phyloP scores from a whole-genome alignment of 1,140 invertebrate species.

The Drosophila simulans region DNA sequence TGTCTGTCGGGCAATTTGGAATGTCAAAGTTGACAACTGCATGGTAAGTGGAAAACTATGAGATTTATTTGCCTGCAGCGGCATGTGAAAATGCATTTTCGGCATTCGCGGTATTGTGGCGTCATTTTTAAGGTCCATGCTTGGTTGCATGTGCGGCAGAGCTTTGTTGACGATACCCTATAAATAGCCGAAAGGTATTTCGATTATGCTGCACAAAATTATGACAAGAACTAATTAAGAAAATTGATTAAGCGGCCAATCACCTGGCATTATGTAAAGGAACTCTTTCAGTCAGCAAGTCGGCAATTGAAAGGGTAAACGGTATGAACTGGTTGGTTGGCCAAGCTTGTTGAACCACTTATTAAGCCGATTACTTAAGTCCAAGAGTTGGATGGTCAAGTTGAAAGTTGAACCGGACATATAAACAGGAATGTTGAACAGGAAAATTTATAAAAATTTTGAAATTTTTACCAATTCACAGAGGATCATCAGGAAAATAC shows the following conservation, averaged over 20 bases:
- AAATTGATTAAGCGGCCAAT: conserved; percentile 4
- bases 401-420: conserved; percentile 41
- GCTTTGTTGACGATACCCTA: conserved; percentile 37
- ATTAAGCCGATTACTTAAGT: conserved; percentile 32
- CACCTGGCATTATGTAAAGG: conserved; percentile 14
- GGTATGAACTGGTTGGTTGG: background rate
- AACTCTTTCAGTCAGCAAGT: conserved; percentile 3
- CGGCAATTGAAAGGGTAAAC: conserved; percentile 23
- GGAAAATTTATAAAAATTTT: conserved; percentile 15
- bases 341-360: conserved; percentile 27
- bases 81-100: conserved; percentile 68
- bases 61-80: conserved; percentile 42
- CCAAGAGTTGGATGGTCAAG: conserved; percentile 14
- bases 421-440: conserved; percentile 19
- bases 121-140: conserved; percentile 60
- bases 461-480: background rate
- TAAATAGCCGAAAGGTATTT: background rate
- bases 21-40: conserved; percentile 72
- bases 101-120: conserved; percentile 56
- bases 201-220: background rate
- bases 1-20: conserved; percentile 24
- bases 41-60: conserved; percentile 34
- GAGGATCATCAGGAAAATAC: background rate
- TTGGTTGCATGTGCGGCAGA: conserved; percentile 50
- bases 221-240: conserved; percentile 2